Base-by-base conservation (phyloP, 2,113 vertebrate genomes). In the Aegithalos caudatus region DNA sequence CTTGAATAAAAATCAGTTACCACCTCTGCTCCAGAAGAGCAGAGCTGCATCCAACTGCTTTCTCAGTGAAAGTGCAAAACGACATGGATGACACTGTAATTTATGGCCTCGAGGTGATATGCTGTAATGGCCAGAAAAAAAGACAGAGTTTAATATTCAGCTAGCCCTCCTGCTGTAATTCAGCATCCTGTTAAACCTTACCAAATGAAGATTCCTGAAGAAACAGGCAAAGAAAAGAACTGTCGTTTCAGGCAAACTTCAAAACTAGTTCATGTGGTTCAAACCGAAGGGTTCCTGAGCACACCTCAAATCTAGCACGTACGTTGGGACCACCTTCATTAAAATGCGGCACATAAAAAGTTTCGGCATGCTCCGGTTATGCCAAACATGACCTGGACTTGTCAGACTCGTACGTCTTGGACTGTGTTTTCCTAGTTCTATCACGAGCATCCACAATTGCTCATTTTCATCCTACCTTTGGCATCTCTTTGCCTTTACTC, bases 361-460 rank as follows among this genome's bases (percentile, higher is more conserved):
- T 18, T 69, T 23, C 29, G 44, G 37, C 5, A 5, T 6, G n/a
- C 8, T n/a, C 25, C 20, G 14, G 28, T 51, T 37, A 40, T 18
- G 28, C 23, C 42, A 23, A 25, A 48, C 12, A 23, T 0, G 54
- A 83, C 31, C 44, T 10, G 82, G 17, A 60, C 27, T 15, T 7
- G 16, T 12, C 40, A 72, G 62, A 35, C 40, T 24, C 2, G 0
- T 3, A 25, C 15, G 27, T 38, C 47, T 72, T 8, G 33, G 50
- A 4, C 22, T 4, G 14, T 23, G 12, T 48, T 83, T 74, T 64
- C 13, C 25, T 7, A 6, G 6, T 66, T 8, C 42, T 16, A 6
- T 18, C 35, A 5, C 2, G 0, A 60, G 10, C 35, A 22, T 5
- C 51, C 16, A 5, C 44, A 5, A 29, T 10, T 21, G 23, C 1